These are phyloP conservation scores for Steinernema khuongi DNA, from an alignment of 1,140 invertebrate species.

Conservation along the genomic window DNA sequence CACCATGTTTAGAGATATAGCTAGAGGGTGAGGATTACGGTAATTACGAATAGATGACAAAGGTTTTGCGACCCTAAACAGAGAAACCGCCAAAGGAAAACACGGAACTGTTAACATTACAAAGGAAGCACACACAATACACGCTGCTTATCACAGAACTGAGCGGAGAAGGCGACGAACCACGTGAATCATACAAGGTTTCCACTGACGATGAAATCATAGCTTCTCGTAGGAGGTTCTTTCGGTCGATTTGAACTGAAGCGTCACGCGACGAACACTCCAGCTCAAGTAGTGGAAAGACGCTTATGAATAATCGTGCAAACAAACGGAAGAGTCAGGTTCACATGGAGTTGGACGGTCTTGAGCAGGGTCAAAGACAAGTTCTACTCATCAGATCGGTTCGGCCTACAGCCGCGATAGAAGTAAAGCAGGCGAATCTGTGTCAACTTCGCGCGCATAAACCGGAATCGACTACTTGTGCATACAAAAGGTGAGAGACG, in stretches of 20 bases:
- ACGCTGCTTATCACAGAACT: too few species aligned
- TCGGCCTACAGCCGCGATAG: neutral
- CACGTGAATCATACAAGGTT: neutral
- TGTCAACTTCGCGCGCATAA: constrained; percentile 7
- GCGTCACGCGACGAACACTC: neutral
- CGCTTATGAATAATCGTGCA: constrained; percentile 11
- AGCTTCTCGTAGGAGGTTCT: neutral
- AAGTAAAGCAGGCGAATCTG: neutral
- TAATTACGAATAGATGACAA: too few species aligned
- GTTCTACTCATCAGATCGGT: neutral
- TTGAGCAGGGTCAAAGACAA: neutral
- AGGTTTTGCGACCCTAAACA: too few species aligned
- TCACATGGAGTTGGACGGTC: neutral
- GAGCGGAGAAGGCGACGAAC: too few species aligned
- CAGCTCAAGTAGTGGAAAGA: neutral
- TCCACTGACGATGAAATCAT: neutral
- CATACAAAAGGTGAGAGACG: constrained; percentile 12
- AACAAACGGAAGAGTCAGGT: neutral
- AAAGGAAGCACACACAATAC: too few species aligned
- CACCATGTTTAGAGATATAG: too few species aligned
- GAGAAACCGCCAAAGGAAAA: too few species aligned
- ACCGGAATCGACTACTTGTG: constrained; percentile 5
- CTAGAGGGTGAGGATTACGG: too few species aligned
- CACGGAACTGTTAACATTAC: too few species aligned
- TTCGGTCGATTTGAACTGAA: neutral